Percentiles rank a stretch among this genome's conserved stretches.
Evolutionary conservation across 2,797 vertebrate genomes (phyloP).

Genomic region (Arctocebus calabarensis): DNA sequence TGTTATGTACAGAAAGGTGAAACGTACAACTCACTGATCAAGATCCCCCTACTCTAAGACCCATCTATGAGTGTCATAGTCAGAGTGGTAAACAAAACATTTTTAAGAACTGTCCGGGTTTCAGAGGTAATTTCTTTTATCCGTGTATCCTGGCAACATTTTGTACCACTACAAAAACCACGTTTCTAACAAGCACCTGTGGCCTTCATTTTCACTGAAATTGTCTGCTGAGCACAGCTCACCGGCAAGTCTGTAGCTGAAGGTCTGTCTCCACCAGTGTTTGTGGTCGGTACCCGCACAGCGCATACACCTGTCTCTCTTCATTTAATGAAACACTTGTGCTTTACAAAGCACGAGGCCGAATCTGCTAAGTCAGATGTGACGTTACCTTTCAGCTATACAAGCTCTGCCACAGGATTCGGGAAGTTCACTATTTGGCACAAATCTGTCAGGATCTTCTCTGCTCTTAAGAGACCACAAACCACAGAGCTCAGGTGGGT

Average conservation of each 20-base stretch:
- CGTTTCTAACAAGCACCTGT: background rate
- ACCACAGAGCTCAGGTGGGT: background rate
- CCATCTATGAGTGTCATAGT: background rate
- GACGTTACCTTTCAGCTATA: conserved; percentile 4
- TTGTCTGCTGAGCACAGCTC: background rate
- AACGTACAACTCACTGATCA: background rate
- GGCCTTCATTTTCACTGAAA: background rate
- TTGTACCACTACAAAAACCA: conserved; percentile 5
- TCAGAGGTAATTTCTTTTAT: background rate
- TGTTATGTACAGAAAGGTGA: background rate
- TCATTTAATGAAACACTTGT: conserved; percentile 52
- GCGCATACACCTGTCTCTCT: background rate
- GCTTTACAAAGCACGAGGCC: background rate
- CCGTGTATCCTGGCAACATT: background rate
- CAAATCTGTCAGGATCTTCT: background rate
- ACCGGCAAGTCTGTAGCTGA: background rate
- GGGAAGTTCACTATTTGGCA: background rate
- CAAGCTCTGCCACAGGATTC: background rate
- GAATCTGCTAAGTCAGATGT: conserved; percentile 44
- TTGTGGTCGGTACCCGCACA: background rate
- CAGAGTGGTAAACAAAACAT: background rate
- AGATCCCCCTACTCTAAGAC: background rate
- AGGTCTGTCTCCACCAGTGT: background rate
- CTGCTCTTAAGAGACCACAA: conserved; percentile 31
- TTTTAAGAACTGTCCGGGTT: background rate